A percentile compares a stretch with the other conserved stretches of the same genome.
Evolutionary conservation across 2,113 vertebrate species (phyloP).

Genomic region (Athene noctua): DNA sequence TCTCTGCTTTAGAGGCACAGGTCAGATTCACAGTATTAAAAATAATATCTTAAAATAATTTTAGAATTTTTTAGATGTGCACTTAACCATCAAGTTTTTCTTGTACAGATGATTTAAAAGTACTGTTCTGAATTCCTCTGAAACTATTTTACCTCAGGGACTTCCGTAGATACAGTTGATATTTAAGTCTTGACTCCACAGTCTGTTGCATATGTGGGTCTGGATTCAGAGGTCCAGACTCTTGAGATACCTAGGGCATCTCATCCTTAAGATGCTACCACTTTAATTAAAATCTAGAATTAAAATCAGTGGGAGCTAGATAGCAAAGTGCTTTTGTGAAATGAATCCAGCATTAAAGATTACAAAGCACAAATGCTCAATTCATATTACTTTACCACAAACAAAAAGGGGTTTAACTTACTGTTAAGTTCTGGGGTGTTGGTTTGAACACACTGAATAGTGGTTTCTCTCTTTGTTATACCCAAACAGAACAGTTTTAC

Average conservation of each 20-base stretch:
- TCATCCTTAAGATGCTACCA: background rate
- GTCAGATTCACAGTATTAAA: background rate
- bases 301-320: constrained; percentile 16
- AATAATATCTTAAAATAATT: background rate
- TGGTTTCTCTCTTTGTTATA: background rate
- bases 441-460: background rate
- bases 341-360: background rate
- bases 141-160: background rate
- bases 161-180: background rate
- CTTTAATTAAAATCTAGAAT: constrained; percentile 12
- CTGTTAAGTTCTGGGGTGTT: background rate
- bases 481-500: background rate
- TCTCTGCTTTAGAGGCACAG: background rate
- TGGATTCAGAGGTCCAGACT: background rate
- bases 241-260: background rate
- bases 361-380: background rate
- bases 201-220: background rate
- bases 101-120: background rate
- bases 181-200: background rate
- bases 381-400: background rate
- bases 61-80: background rate
- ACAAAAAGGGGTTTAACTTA: background rate
- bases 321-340: constrained; percentile 8
- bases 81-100: background rate
- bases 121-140: background rate